Evolutionary conservation across 2,113 vertebrate genomes (phyloP).

Genomic region (Galemys pyrenaicus): DNA sequence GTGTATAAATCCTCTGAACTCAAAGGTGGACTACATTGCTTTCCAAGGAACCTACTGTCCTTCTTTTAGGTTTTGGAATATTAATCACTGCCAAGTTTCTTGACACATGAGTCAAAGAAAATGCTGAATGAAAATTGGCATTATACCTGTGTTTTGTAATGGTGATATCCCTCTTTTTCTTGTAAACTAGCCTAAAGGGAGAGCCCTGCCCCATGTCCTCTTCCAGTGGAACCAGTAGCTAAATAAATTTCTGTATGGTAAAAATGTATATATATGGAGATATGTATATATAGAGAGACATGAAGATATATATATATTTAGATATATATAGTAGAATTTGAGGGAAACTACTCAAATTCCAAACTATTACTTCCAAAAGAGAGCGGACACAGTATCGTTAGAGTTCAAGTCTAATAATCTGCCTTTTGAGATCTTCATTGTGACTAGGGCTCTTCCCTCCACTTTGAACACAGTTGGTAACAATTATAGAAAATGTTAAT

Average conservation of each 20-base stretch:
- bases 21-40: not conserved
- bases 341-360: not conserved
- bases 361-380: not conserved
- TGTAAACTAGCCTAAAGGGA: not conserved
- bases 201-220: not conserved
- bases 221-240: not conserved
- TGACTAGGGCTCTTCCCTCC: not conserved
- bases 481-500: not conserved
- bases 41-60: not conserved
- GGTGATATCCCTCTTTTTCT: not conserved
- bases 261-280: no score
- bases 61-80: conserved; percentile 30
- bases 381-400: not conserved
- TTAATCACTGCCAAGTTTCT: conserved; percentile 33
- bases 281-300: no score
- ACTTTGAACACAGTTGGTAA: conserved; percentile 23
- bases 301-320: no score
- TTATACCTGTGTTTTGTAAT: not conserved
- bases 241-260: not conserved
- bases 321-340: not conserved
- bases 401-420: not conserved
- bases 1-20: not conserved
- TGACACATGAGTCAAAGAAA: conserved; percentile 59
- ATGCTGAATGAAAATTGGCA: conserved; percentile 34
- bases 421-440: not conserved